phyloP scores from a whole-genome alignment of 37 sponge, comb jelly and placozoan genomes.

The Spongilla lacustris region DNA sequence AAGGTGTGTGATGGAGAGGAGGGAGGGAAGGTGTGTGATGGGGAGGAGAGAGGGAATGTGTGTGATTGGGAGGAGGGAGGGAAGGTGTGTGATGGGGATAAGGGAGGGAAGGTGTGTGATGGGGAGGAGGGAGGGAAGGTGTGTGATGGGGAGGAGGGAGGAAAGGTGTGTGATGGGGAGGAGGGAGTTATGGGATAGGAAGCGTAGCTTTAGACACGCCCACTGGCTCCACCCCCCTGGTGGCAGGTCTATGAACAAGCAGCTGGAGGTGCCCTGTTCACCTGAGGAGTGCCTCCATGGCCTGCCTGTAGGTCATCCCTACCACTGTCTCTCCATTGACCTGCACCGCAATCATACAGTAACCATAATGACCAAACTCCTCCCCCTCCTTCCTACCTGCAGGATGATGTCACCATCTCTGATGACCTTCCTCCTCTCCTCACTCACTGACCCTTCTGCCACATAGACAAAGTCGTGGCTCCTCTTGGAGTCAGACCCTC shows the following conservation, averaged over 20 bases:
- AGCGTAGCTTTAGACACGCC: background rate
- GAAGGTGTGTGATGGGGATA: too few relatives aligned
- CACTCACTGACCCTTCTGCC: conserved; percentile 32
- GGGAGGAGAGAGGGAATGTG: too few relatives aligned
- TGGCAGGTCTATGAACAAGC: conserved; percentile 4
- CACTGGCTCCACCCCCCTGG: background rate
- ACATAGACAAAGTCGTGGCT: conserved; percentile 18
- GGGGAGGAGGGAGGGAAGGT: too few relatives aligned
- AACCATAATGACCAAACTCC: too few relatives aligned
- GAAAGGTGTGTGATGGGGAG: too few relatives aligned
- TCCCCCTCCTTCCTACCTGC: conserved; percentile 9
- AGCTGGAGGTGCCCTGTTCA: background rate
- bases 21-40: too few relatives aligned
- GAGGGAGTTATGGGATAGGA: too few relatives aligned
- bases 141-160: too few relatives aligned
- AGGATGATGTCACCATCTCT: conserved; percentile 42
- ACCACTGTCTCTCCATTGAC: conserved; percentile 20
- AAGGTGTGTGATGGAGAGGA: too few relatives aligned
- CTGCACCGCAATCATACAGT: background rate
- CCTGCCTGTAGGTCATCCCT: conserved; percentile 22
- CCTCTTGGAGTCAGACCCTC: conserved; percentile 8
- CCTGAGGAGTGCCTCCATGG: background rate
- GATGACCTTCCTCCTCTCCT: background rate
- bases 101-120: too few relatives aligned
- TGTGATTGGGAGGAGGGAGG: too few relatives aligned